Evolutionary conservation across 2,113 vertebrate genomes (phyloP).

Genomic region (Gopherus evgoodei): DNA sequence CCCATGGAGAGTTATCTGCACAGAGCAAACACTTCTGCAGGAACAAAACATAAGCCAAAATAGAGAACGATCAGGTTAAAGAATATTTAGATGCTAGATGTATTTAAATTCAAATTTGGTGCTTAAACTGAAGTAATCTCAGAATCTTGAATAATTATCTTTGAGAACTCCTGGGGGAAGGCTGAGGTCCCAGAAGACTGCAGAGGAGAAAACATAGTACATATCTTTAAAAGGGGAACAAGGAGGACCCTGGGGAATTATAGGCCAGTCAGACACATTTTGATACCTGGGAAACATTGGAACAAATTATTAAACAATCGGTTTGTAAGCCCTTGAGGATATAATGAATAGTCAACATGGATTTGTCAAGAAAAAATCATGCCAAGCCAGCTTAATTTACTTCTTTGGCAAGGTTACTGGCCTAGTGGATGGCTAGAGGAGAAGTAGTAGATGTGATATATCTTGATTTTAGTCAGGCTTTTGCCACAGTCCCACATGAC

Average conservation of each 20-base stretch:
- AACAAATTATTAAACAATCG: background rate
- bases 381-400: background rate
- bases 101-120: no score
- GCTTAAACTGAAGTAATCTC: no score
- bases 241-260: background rate
- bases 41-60: background rate
- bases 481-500: background rate
- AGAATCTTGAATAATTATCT: no score
- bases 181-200: no score
- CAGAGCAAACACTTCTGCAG: background rate
- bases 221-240: background rate
- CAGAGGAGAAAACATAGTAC: background rate
- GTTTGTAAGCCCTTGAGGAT: no score
- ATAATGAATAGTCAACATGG: background rate
- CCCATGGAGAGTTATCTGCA: background rate
- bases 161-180: no score
- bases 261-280: background rate
- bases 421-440: background rate
- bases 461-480: background rate
- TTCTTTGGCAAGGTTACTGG: background rate
- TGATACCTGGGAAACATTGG: background rate
- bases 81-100: background rate
- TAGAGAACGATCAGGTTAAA: background rate
- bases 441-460: background rate
- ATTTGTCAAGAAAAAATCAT: background rate